Conservation (phyloP, 2,797 vertebrate species). For the Alcedo atthis region DNA sequence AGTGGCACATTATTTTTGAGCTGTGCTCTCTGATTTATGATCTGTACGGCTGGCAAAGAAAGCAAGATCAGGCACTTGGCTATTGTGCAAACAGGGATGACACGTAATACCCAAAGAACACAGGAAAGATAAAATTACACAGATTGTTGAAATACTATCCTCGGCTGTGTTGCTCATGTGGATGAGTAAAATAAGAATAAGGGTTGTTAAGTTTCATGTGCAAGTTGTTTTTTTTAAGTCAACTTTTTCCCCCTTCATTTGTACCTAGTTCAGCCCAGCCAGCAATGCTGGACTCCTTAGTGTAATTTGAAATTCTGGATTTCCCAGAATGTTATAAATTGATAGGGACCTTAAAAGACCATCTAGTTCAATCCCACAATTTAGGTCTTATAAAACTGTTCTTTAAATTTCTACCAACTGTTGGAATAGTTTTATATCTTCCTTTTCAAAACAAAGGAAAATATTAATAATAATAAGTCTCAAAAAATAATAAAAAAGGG, state of each 20-base stretch:
- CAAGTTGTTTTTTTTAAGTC: not conserved
- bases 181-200: constrained; percentile 51
- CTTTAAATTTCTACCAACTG: not conserved
- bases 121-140: constrained; percentile 70
- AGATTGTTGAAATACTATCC: constrained; percentile 57
- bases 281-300: not conserved
- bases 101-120: constrained; percentile 55
- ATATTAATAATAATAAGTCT: not conserved
- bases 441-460: not conserved
- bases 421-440: constrained; percentile 5
- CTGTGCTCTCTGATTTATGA: constrained; percentile 21
- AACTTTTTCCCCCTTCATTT: not conserved
- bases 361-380: not conserved
- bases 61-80: constrained; percentile 45
- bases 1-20: constrained; percentile 31
- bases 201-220: not conserved
- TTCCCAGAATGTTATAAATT: too few species aligned
- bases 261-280: not conserved
- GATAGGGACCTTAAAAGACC: too few species aligned
- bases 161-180: constrained; percentile 25
- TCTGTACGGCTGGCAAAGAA: constrained; percentile 28
- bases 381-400: not conserved
- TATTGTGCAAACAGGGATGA: constrained; percentile 60
- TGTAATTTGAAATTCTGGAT: not conserved
- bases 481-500: not conserved